Conservation (phyloP, 2,797 vertebrate species). For the Melanotaenia pygmaea region DNA sequence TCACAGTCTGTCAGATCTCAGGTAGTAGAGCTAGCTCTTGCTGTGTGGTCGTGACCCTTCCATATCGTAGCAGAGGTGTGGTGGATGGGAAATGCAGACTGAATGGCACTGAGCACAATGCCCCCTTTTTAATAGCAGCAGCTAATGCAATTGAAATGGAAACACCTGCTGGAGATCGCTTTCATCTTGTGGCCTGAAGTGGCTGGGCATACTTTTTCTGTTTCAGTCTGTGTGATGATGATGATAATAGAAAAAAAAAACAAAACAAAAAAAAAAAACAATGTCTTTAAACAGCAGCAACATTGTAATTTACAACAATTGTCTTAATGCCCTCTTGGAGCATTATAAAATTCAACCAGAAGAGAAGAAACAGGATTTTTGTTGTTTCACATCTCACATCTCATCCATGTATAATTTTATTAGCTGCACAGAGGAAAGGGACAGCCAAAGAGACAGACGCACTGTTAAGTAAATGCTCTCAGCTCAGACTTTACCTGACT, state of each 20-base stretch:
- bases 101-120: slow-evolving; percentile 50
- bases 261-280: no score
- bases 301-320: slow-evolving; percentile 1
- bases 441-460: not conserved
- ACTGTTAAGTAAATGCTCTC: slow-evolving; percentile 14
- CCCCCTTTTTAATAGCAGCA: slow-evolving; percentile 46
- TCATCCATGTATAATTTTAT: not conserved
- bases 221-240: slow-evolving; percentile 24
- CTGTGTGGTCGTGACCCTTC: slow-evolving; percentile 62
- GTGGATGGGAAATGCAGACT: slow-evolving; percentile 38
- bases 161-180: slow-evolving; percentile 49
- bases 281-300: not conserved
- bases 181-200: slow-evolving; percentile 44
- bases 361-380: not conserved
- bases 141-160: slow-evolving; percentile 46
- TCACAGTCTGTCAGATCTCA: slow-evolving; percentile 56
- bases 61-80: slow-evolving; percentile 21
- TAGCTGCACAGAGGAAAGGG: slow-evolving; percentile 12
- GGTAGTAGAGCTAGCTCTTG: slow-evolving; percentile 52
- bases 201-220: slow-evolving; percentile 20
- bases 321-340: slow-evolving; percentile 2
- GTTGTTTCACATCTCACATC: not conserved
- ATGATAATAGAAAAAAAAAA: not conserved
- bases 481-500: slow-evolving; percentile 31
- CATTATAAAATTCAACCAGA: slow-evolving; percentile 8